Evolutionary conservation across 2,888 invertebrate species (phyloP).

Genomic region (Cataglyphis cursor): DNA sequence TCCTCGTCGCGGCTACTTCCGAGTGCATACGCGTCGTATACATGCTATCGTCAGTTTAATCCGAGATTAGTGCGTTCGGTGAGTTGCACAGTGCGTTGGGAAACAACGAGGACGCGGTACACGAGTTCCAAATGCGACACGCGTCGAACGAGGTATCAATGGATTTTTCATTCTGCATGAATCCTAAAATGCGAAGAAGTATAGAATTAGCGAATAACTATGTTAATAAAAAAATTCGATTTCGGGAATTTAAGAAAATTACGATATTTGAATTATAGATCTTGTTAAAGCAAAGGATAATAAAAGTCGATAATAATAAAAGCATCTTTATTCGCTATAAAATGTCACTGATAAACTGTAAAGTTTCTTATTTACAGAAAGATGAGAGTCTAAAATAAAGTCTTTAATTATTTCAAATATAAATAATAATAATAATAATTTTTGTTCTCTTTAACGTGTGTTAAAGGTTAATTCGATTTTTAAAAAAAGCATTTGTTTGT

Average conservation of each 20-base stretch:
- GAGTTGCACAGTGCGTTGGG: background rate
- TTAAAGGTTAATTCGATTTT: background rate
- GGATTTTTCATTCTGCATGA: background rate
- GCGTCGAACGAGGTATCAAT: constrained; percentile 78
- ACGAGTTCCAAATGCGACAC: constrained; percentile 77
- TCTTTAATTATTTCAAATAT: constrained; percentile 11
- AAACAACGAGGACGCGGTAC: background rate
- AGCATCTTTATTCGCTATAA: background rate
- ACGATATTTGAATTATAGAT: background rate
- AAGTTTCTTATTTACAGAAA: background rate
- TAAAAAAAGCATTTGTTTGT: background rate
- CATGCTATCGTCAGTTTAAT: background rate
- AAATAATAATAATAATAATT: background rate
- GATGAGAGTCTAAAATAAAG: background rate
- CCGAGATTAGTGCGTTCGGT: background rate
- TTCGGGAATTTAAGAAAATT: background rate
- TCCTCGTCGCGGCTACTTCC: background rate
- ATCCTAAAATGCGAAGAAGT: background rate
- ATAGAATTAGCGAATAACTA: background rate
- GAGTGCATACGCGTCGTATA: background rate
- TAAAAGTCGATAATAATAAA: background rate
- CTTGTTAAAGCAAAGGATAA: background rate
- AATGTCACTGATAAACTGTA: background rate
- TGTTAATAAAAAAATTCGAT: background rate
- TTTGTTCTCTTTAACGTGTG: background rate